Evolutionary conservation across 2,797 vertebrate species (phyloP).

Genomic region (Furcifer pardalis): DNA sequence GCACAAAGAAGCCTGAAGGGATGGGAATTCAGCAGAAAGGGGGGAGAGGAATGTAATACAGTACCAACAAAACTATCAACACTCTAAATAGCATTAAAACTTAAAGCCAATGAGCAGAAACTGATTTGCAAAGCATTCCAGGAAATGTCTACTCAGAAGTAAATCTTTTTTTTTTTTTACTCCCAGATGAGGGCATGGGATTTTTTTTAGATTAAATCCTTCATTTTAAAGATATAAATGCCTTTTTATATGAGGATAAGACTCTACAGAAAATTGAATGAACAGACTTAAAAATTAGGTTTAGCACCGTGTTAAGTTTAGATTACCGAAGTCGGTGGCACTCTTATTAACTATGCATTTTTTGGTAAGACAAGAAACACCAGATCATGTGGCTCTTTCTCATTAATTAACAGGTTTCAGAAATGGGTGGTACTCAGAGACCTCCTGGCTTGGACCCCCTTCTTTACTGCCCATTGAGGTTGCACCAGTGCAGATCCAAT

Average conservation of each 20-base stretch:
- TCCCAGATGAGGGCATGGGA: neutral
- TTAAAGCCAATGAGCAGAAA: neutral
- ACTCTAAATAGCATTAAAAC: too few relatives aligned
- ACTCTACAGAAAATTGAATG: too few relatives aligned
- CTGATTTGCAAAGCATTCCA: neutral
- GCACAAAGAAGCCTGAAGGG: neutral
- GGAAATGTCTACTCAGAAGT: neutral
- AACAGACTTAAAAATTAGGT: neutral
- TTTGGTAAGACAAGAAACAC: neutral
- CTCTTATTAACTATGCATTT: neutral
- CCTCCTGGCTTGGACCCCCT: neutral
- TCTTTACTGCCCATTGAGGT: neutral
- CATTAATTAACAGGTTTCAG: neutral
- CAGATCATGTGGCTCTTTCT: neutral
- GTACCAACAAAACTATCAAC: neutral
- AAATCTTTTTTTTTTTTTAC: neutral
- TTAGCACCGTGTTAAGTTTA: neutral
- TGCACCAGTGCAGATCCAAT: neutral
- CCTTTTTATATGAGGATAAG: neutral
- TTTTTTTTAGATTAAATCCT: neutral
- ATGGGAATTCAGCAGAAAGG: neutral
- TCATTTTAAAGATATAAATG: neutral
- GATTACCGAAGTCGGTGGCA: neutral
- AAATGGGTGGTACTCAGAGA: neutral
- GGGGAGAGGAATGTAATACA: too few relatives aligned